These are phyloP conservation scores for Atlantisia rogersi DNA, from an alignment of 2,113 vertebrate genomes.

Conservation along the genomic window DNA sequence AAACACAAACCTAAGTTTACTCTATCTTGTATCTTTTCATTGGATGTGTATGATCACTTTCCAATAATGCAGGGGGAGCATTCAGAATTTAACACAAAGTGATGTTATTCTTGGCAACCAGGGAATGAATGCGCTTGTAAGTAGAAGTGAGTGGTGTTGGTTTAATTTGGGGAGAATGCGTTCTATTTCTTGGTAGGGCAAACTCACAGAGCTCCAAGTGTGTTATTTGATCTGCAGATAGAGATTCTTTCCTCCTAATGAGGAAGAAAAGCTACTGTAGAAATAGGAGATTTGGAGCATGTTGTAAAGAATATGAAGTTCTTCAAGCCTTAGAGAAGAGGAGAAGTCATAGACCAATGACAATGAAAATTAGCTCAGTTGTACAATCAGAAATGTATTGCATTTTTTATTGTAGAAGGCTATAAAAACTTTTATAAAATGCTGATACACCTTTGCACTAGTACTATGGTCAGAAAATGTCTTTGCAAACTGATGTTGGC, in stretches of 20 bases:
- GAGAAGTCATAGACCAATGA: not conserved
- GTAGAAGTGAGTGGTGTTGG: not conserved
- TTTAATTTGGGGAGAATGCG: not conserved
- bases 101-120: not conserved
- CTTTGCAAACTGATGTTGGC: not conserved
- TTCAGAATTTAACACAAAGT: not conserved
- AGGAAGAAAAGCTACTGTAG: not conserved
- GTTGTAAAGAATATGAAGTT: not conserved
- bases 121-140: not conserved
- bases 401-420: not conserved
- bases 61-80: not conserved
- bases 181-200: not conserved
- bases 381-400: not conserved
- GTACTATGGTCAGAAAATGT: not conserved
- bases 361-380: not conserved
- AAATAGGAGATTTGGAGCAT: not conserved
- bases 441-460: not conserved
- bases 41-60: not conserved
- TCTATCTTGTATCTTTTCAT: not conserved
- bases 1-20: not conserved
- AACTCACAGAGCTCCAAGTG: not conserved
- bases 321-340: not conserved
- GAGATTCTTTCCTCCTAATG: not conserved
- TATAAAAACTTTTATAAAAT: not conserved
- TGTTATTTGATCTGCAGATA: not conserved